Base-by-base conservation (phyloP, 2,797 vertebrate species). In the Hypotaenidia philippensis region DNA sequence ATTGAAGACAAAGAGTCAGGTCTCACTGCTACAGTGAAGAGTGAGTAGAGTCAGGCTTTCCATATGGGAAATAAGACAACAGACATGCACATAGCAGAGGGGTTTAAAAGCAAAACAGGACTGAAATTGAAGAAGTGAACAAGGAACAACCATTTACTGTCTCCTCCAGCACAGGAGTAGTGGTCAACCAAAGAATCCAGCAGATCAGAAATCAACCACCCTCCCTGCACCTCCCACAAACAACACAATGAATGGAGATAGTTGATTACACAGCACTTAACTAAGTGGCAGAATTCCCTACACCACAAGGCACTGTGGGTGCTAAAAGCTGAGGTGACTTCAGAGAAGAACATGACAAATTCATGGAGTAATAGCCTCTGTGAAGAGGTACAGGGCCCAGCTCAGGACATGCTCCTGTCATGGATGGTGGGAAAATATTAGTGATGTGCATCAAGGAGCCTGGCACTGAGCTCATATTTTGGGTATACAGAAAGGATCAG, bases 361-460 rank as follows among this genome's bases (percentile, higher is more conserved):
- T 47, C 15, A 47, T 15, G 41, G 45, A 32, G 5, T 14, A 83
- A 85, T 23, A 59, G 31, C 12, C n/a, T 52, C 55, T 47, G 5
- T 12, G 36, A 40, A 66, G 57, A 20, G 18, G 27, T 63, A 74
- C 8, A 44, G 17, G 25, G 18, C 49, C 69, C 64, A 32, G 26
- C 40, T 64, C 36, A 49, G 64, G 75, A 65, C 0, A 0, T 13
- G 13, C 34, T 69, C 53, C 69, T 59, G 72, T 22, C 31, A 52
- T 1, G 0, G 44, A 25, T 1, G 16, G 19, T 29, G 20, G 21
- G 31, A 56, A 56, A 87, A 60, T 27, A 59, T 44, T 77, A 38
- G 32, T 17, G 72, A 32, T 5, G 15, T 6, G 68, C 15, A 65
- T 2, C 0, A 0, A 74, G 22, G 13, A 87, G 47, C 15, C 31